Conservation (phyloP, 2,888 invertebrate genomes). For the Drosophila fungiperda region DNA sequence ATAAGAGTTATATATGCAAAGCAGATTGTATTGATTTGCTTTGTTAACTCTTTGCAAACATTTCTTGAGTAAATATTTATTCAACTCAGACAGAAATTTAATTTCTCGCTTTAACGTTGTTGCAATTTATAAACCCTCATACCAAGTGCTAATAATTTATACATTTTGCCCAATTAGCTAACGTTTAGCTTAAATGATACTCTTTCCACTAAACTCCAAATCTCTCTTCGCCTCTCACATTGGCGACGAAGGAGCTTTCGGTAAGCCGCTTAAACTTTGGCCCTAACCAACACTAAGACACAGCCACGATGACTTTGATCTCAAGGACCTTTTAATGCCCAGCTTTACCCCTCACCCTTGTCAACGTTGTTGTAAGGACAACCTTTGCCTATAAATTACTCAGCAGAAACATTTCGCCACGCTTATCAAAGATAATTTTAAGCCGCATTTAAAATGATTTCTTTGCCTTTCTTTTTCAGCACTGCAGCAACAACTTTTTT, state of each 20-base stretch:
- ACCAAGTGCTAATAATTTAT: neutral
- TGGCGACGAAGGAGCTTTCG: conserved; percentile 7
- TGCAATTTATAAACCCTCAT: neutral
- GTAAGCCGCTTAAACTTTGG: conserved; percentile 69
- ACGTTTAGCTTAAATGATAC: conserved; percentile 29
- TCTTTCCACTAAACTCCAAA: neutral
- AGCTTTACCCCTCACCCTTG: neutral
- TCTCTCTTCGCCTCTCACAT: neutral
- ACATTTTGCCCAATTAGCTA: conserved; percentile 42
- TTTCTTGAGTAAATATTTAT: neutral
- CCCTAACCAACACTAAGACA: conserved; percentile 44
- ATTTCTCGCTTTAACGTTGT: neutral
- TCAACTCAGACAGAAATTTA: neutral
- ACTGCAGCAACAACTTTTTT: conserved; percentile 34
- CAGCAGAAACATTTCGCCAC: conserved; percentile 69
- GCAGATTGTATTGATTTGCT: neutral
- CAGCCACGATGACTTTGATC: conserved; percentile 62
- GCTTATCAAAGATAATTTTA: conserved; percentile 78
- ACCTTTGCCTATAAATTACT: conserved; percentile 71
- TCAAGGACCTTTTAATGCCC: conserved; percentile 66
- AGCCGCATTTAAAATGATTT: conserved; percentile 79
- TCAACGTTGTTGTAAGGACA: conserved; percentile 16
- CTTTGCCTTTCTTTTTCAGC: conserved; percentile 38
- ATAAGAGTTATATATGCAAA: neutral
- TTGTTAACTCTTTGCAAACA: neutral